Evolutionary conservation across 2,113 vertebrate genomes (phyloP).

Genomic region (Albula glossodonta): DNA sequence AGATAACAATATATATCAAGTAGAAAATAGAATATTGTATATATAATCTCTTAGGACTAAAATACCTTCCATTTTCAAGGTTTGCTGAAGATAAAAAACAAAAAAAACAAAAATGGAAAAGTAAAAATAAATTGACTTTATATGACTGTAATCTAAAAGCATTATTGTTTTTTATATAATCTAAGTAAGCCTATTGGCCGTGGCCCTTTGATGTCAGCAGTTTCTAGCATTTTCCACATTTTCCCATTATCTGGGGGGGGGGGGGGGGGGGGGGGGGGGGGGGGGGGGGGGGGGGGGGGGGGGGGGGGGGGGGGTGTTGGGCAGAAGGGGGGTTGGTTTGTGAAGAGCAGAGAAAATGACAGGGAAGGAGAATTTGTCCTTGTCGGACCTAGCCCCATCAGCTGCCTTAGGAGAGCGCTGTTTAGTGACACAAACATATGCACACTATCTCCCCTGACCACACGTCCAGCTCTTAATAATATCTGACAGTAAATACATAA

Average conservation of each 20-base stretch:
- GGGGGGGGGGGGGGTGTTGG: background rate
- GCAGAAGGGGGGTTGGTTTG: background rate
- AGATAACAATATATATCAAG: conserved; percentile 17
- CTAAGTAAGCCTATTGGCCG: conserved; percentile 48
- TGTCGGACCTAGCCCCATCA: conserved; percentile 47
- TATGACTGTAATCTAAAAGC: conserved; percentile 44
- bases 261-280: background rate
- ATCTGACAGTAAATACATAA: conserved; percentile 67
- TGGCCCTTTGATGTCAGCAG: conserved; percentile 46
- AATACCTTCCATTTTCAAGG: conserved; percentile 26
- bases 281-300: background rate
- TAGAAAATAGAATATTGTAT: conserved; percentile 27
- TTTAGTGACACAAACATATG: conserved; percentile 50
- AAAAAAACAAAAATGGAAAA: conserved; percentile 22
- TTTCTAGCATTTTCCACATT: conserved; percentile 31
- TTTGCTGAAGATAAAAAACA: conserved; percentile 8
- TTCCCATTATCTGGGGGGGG: conserved; percentile 38
- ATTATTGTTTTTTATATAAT: conserved; percentile 35
- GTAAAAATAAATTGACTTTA: conserved; percentile 36
- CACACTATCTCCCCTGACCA: conserved; percentile 57
- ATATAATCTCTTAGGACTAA: conserved; percentile 26
- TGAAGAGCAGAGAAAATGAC: conserved; percentile 48
- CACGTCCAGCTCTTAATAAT: conserved; percentile 56
- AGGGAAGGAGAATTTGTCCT: conserved; percentile 50
- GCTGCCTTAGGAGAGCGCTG: conserved; percentile 46